Percentiles rank a stretch among this genome's conserved stretches.
Conservation (phyloP, 2,113 vertebrate species). For the Lontra canadensis region DNA sequence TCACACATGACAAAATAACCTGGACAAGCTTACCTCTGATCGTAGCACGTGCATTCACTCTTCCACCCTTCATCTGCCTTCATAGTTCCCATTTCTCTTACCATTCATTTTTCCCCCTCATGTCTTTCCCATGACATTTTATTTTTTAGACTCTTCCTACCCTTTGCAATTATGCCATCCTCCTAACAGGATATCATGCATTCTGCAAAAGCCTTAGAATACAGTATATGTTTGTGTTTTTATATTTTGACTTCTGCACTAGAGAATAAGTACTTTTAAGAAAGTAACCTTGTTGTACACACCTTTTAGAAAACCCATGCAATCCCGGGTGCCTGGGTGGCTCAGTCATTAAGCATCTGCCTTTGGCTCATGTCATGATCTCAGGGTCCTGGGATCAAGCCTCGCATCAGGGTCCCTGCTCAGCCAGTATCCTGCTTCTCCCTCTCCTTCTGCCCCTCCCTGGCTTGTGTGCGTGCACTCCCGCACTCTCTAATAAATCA, state of each 20-base stretch:
- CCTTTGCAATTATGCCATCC: neutral
- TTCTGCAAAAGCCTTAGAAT: constrained; percentile 1
- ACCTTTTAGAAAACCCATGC: neutral
- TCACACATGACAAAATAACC: neutral
- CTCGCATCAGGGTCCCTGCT: neutral
- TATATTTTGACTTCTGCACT: neutral
- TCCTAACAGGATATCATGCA: neutral
- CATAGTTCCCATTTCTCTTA: neutral
- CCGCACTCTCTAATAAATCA: neutral
- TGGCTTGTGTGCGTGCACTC: neutral
- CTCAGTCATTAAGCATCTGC: neutral
- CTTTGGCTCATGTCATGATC: neutral
- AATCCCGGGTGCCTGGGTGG: neutral
- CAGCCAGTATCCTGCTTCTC: neutral
- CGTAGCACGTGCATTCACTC: neutral
- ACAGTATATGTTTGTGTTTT: neutral
- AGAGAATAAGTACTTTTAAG: neutral
- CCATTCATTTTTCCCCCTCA: neutral
- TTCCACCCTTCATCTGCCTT: neutral
- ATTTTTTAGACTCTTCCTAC: neutral
- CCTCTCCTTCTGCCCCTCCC: neutral
- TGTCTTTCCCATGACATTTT: neutral
- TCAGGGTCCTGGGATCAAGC: neutral
- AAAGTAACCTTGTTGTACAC: neutral
- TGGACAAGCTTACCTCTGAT: neutral